Base-by-base conservation (phyloP, 2,797 vertebrate species). In the Danio aesculapii region DNA sequence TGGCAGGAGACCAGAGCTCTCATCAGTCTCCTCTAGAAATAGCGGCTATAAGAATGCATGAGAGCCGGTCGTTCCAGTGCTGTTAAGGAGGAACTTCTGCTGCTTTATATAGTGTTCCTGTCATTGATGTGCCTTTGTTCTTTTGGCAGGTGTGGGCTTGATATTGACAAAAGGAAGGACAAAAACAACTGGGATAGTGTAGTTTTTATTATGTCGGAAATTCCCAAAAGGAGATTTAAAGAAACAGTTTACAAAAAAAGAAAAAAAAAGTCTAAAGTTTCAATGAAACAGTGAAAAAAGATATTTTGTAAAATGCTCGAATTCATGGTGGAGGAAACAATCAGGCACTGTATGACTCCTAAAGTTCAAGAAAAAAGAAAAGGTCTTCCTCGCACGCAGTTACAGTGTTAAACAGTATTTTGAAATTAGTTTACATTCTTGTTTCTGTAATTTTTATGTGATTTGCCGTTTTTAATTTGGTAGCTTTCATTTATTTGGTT, bases 1-100 rank as follows among this genome's bases (percentile, higher is more conserved):
- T 85, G 84, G 81, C 81, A 77, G 17, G n/a, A 66, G 81, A 79
- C 83, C 85, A 84, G 66, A 66, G 69, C 75, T 61, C 69, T 46
- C 70, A 81, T 84, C 77, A 84, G 70, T 79, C 72, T 67, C 74
- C 64, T 79, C 61, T 66, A 70, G 19, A 84, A 72, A 82, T 58
- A 58, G 67, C 21, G 3, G 17, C 13, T 71, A 52, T 50, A 71
- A 72, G 53, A 77, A 78, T 75, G 64, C 79, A 78, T 10, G 8
- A 16, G 41, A 53, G 43, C 73, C 68, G 62, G 68, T 78, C 66
- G 30, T 55, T 58, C 62, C 73, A 70, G 58, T 75, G 50, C 57
- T 39, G 47, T 49, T 49, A 75, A 69, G 39, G 49, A 83, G 59
- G 30, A 64, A 58, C 30, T 64, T 44, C 68, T 41, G 41, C 47